A percentile compares a stretch with the other conserved stretches of the same genome.
Conservation (phyloP, 2,797 vertebrate genomes). For the Xyrichtys novacula region DNA sequence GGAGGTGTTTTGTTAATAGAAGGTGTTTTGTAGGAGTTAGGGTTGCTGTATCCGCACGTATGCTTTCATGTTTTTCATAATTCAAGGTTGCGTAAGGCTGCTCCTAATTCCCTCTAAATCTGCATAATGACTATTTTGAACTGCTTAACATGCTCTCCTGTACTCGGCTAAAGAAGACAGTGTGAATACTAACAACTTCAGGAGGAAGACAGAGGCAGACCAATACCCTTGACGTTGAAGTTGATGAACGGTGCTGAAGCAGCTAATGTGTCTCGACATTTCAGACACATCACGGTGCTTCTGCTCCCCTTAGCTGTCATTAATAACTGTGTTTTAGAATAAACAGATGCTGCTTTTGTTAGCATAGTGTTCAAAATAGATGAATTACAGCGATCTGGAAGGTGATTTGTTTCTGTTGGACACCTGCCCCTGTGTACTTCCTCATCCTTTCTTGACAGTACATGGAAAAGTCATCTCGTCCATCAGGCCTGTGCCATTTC, state of each 20-base stretch:
- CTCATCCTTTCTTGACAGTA: conserved; percentile 47
- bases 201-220: conserved; percentile 39
- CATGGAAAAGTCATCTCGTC: conserved; percentile 68
- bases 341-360: conserved; percentile 70
- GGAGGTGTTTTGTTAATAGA: neutral
- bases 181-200: conserved; percentile 61
- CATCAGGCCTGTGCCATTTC: conserved; percentile 69
- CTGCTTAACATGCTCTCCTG: conserved; percentile 52
- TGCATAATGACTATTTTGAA: conserved; percentile 66
- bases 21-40: neutral
- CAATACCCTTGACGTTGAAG: conserved; percentile 56
- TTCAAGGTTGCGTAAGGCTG: conserved; percentile 56
- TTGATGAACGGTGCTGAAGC: conserved; percentile 57
- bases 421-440: conserved; percentile 25
- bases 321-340: conserved; percentile 63
- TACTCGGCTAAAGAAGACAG: conserved; percentile 51
- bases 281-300: conserved; percentile 40
- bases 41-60: neutral
- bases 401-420: conserved; percentile 61
- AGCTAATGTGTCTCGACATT: conserved; percentile 61
- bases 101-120: conserved; percentile 64
- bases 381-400: conserved; percentile 49
- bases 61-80: conserved; percentile 48
- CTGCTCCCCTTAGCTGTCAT: conserved; percentile 41
- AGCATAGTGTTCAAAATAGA: conserved; percentile 55